Conservation (phyloP, 2,888 invertebrate genomes). For the Amphipyra berbera region DNA sequence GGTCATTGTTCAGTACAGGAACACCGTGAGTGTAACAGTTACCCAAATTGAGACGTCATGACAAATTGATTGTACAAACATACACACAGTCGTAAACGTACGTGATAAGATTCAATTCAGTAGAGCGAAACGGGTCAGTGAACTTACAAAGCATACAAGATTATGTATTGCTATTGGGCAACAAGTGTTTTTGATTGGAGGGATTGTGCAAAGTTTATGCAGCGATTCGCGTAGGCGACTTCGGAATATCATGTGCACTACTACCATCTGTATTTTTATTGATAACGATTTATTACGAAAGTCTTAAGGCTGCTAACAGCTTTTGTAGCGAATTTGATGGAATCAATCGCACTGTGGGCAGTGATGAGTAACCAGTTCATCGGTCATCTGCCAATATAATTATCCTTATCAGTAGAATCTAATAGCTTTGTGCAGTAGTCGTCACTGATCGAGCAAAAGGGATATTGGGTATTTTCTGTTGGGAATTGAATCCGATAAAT, state of each 20-base stretch:
- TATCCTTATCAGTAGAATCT: too few relatives aligned
- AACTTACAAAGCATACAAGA: slow-evolving; percentile 61
- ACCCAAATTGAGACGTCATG: slow-evolving; percentile 84
- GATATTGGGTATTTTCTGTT: too few relatives aligned
- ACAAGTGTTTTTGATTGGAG: slow-evolving; percentile 51
- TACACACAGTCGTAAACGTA: slow-evolving; percentile 68
- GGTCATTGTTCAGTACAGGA: slow-evolving; percentile 79
- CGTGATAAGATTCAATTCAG: slow-evolving; percentile 78
- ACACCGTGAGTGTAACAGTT: slow-evolving; percentile 80
- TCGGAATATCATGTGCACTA: not conserved
- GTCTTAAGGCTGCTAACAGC: too few relatives aligned
- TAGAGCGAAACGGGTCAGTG: slow-evolving; percentile 73
- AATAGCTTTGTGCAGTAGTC: too few relatives aligned
- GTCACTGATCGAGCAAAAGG: too few relatives aligned
- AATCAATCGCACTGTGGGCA: too few relatives aligned
- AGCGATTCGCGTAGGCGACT: slow-evolving; percentile 6
- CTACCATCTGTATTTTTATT: slow-evolving; percentile 1
- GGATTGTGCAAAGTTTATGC: slow-evolving; percentile 38
- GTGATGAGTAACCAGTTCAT: too few relatives aligned
- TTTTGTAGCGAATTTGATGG: too few relatives aligned
- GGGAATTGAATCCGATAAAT: too few relatives aligned
- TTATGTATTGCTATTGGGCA: slow-evolving; percentile 46
- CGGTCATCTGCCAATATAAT: too few relatives aligned
- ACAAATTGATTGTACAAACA: slow-evolving; percentile 81
- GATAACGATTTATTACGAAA: not conserved